These are phyloP conservation scores for Amiota minor DNA, from an alignment of 2,888 invertebrate species.

Conservation along the genomic window DNA sequence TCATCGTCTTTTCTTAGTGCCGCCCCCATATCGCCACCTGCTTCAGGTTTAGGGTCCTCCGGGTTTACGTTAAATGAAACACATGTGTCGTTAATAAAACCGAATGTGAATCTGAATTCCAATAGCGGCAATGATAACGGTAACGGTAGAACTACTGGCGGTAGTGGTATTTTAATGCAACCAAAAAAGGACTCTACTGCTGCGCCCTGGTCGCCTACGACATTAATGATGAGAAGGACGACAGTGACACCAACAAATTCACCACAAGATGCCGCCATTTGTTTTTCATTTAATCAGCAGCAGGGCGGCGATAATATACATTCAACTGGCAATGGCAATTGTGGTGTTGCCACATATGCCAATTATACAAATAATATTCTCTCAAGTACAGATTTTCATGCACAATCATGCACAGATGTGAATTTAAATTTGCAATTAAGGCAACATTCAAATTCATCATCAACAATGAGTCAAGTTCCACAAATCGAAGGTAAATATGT, in stretches of 20 bases:
- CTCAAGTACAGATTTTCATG: conserved; percentile 56
- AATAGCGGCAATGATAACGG: background rate
- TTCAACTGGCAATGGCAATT: conserved; percentile 36
- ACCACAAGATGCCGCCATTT: conserved; percentile 51
- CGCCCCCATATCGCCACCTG: background rate
- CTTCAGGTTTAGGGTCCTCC: no score
- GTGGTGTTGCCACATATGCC: conserved; percentile 51
- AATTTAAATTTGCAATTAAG: conserved; percentile 65
- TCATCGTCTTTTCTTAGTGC: background rate
- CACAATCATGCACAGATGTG: conserved; percentile 63
- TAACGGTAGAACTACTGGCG: background rate
- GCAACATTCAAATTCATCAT: conserved; percentile 51
- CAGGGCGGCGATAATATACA: conserved; percentile 12
- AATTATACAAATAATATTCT: conserved; percentile 57
- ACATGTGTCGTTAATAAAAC: no score
- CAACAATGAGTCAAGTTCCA: conserved; percentile 45
- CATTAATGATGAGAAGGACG: conserved; percentile 23
- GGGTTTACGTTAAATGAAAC: no score
- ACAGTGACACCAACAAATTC: conserved; percentile 63
- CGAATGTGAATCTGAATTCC: background rate
- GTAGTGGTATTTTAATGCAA: background rate
- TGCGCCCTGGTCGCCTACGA: background rate
- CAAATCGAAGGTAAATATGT: conserved; percentile 62
- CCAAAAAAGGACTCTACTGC: background rate
- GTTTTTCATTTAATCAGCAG: conserved; percentile 50